Evolutionary conservation across 2,888 invertebrate species (phyloP).

Genomic region (Phasia obesa): DNA sequence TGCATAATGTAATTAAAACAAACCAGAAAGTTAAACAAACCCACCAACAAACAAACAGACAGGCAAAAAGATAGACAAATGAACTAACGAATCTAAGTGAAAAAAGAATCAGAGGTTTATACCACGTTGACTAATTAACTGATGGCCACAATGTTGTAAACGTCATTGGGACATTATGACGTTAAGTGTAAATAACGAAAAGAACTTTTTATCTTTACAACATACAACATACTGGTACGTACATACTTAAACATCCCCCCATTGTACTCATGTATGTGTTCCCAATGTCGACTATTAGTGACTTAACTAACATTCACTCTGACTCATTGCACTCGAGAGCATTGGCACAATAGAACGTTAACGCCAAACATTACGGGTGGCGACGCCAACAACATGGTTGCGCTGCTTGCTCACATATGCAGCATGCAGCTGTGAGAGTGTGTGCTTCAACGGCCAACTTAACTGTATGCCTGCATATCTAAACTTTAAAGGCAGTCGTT

Average conservation of each 20-base stretch:
- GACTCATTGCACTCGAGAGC: constrained; percentile 28
- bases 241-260: constrained; percentile 1
- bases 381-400: neutral
- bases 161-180: constrained; percentile 30
- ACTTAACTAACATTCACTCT: constrained; percentile 28
- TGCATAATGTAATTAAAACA: constrained; percentile 69
- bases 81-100: constrained; percentile 37
- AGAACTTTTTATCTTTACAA: constrained; percentile 54
- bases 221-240: too few species aligned
- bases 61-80: constrained; percentile 19
- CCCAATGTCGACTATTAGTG: constrained; percentile 24
- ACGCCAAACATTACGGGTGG: constrained; percentile 2
- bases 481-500: constrained; percentile 42
- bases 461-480: constrained; percentile 7
- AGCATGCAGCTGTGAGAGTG: neutral
- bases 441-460: constrained; percentile 11
- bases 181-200: constrained; percentile 24
- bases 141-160: constrained; percentile 16
- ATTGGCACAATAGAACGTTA: constrained; percentile 8
- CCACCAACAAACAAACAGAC: constrained; percentile 26
- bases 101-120: constrained; percentile 14
- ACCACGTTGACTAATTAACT: constrained; percentile 40
- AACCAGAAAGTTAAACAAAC: constrained; percentile 64
- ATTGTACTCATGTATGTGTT: neutral
- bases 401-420: neutral